Evolutionary conservation across 1,140 invertebrate genomes (phyloP).

Genomic region (Pogonomyrmex barbatus): DNA sequence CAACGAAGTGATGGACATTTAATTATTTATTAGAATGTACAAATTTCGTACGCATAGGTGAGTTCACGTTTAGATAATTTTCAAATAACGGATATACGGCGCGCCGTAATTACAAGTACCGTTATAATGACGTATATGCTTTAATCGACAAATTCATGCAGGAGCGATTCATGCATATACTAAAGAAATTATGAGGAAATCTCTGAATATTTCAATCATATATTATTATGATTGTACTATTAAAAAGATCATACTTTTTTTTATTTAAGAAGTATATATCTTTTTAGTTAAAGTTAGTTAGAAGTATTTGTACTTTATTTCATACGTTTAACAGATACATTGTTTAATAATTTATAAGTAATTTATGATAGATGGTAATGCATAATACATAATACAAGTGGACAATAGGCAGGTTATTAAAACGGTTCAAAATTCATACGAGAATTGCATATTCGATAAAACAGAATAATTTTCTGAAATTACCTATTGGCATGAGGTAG

Average conservation of each 20-base stretch:
- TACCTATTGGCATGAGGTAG: background rate
- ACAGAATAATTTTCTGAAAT: constrained; percentile 43
- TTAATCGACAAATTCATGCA: background rate
- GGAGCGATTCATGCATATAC: background rate
- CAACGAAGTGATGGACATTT: constrained; percentile 28
- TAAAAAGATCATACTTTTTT: background rate
- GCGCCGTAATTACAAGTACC: constrained; percentile 25
- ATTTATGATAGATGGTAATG: constrained; percentile 51
- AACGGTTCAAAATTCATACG: constrained; percentile 26
- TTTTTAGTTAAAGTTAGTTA: background rate
- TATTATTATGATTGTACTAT: background rate
- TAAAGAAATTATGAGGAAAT: constrained; percentile 26
- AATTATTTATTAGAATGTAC: constrained; percentile 40
- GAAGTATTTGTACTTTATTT: background rate
- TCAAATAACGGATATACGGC: constrained; percentile 24
- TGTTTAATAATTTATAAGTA: constrained; percentile 65
- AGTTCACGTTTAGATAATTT: constrained; percentile 16
- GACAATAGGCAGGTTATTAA: constrained; percentile 31
- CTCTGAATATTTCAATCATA: background rate
- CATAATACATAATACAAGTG: constrained; percentile 54
- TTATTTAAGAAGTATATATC: background rate
- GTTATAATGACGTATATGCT: background rate
- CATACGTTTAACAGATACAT: background rate
- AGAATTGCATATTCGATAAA: constrained; percentile 30
- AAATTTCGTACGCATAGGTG: constrained; percentile 10